Conservation (phyloP, 2,888 invertebrate genomes). For the Caenorhabditis virilis region DNA sequence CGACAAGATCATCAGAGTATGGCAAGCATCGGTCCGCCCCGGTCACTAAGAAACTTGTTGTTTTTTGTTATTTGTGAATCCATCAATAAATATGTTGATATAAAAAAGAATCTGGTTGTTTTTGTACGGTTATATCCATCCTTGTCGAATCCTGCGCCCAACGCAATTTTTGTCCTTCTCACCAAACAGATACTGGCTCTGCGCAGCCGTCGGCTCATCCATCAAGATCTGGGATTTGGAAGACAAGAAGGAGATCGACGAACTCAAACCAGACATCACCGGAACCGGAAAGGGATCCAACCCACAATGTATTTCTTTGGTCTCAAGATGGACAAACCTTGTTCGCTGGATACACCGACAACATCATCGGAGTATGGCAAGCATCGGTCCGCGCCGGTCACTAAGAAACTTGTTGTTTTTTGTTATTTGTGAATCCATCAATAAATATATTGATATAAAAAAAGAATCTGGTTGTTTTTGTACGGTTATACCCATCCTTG, state of each 20-base stretch:
- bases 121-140: too few species aligned
- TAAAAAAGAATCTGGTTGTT: too few species aligned
- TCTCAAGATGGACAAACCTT: constrained; percentile 98
- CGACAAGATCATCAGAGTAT: constrained; percentile 98
- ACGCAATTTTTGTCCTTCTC: constrained; percentile 97
- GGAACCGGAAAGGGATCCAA: constrained; percentile 69
- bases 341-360: constrained; percentile 91
- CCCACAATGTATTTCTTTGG: constrained; percentile 86
- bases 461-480: too few species aligned
- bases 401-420: constrained; percentile 35
- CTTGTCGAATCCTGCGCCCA: too few species aligned
- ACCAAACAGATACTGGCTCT: constrained; percentile 96
- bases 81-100: too few species aligned
- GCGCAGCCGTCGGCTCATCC: constrained; percentile 95
- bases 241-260: constrained; percentile 98
- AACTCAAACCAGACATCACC: constrained; percentile 91
- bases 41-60: constrained; percentile 97
- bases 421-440: constrained; percentile 23
- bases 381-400: constrained; percentile 72
- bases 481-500: constrained; percentile 5
- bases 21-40: constrained; percentile 98
- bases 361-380: constrained; percentile 97
- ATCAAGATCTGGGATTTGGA: constrained; percentile 99
- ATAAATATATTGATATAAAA: constrained; percentile 41
- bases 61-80: too few species aligned